phyloP scores from a whole-genome alignment of 2,797 vertebrate genomes.

The Microctenopoma lineatum region DNA sequence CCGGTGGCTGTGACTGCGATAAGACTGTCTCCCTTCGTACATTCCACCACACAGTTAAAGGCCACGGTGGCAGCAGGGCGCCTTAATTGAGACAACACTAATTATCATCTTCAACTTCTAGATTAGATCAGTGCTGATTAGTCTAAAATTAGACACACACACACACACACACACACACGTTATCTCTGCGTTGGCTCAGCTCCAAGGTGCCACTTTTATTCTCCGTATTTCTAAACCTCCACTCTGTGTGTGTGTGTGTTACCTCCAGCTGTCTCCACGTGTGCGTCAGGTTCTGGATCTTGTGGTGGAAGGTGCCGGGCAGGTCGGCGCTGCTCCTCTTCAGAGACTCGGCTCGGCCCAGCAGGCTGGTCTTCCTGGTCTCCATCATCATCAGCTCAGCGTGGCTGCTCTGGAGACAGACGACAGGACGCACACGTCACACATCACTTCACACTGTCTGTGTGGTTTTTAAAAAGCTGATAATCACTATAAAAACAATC shows the following conservation, averaged over 20 bases:
- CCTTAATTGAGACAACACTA: conserved; percentile 54
- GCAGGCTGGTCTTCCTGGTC: conserved; percentile 88
- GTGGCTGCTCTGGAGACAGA: conserved; percentile 86
- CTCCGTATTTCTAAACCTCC: conserved; percentile 10
- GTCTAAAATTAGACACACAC: conserved; percentile 53
- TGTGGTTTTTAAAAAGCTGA: no score
- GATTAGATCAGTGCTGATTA: conserved; percentile 64
- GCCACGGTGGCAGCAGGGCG: conserved; percentile 37
- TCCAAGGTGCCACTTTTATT: not conserved
- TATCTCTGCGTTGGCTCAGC: conserved; percentile 11
- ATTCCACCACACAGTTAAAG: conserved; percentile 29
- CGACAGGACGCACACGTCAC: conserved; percentile 8
- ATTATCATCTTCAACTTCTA: conserved; percentile 61
- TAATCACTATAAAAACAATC: no score
- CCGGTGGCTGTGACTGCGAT: no score
- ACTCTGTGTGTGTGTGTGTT: conserved; percentile 14
- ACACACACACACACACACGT: conserved; percentile 21
- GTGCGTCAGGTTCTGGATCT: conserved; percentile 91
- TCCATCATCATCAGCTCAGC: conserved; percentile 92
- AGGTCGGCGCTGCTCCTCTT: conserved; percentile 88
- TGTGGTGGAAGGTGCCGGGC: conserved; percentile 87
- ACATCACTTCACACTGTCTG: not conserved
- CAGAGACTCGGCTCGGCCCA: conserved; percentile 90
- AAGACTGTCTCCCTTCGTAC: not conserved
- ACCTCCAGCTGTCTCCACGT: conserved; percentile 96